These are phyloP conservation scores for Takifugu rubripes DNA, from an alignment of 2,797 vertebrate species.

Conservation along the genomic window DNA sequence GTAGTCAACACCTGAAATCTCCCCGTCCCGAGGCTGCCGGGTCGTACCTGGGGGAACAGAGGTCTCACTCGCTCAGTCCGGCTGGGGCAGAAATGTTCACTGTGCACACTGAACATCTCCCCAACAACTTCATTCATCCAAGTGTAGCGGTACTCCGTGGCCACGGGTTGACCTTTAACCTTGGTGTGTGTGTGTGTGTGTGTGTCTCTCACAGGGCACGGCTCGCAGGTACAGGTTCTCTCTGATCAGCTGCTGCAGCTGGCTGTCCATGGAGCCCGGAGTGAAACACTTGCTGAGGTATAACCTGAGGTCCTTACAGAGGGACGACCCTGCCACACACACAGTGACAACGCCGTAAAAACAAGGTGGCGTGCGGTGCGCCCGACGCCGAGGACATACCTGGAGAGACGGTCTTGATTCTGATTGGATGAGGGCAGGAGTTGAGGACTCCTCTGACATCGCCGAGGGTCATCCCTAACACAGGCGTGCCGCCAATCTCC, in stretches of 20 bases:
- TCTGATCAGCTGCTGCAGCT: constrained; percentile 80
- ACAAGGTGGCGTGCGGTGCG: no score
- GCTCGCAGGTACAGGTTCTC: constrained; percentile 81
- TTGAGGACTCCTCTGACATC: constrained; percentile 78
- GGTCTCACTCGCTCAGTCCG: constrained; percentile 2
- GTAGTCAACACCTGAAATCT: constrained; percentile 94
- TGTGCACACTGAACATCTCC: no score
- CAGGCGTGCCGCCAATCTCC: constrained; percentile 77
- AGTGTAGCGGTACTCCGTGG: no score
- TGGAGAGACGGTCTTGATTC: constrained; percentile 78
- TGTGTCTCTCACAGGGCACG: constrained; percentile 70
- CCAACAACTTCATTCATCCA: background rate
- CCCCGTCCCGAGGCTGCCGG: constrained; percentile 88
- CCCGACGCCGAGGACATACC: constrained; percentile 42
- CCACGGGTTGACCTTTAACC: constrained; percentile 6
- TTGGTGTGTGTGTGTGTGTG: background rate
- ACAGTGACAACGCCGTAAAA: background rate
- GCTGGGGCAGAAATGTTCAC: no score
- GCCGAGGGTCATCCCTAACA: constrained; percentile 79
- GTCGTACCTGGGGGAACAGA: constrained; percentile 82
- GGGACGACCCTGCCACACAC: constrained; percentile 67
- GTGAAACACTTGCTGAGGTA: constrained; percentile 82
- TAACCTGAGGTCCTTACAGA: constrained; percentile 78
- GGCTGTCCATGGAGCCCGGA: constrained; percentile 76
- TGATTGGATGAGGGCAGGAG: constrained; percentile 78